Evolutionary conservation across 2,888 invertebrate genomes (phyloP), one percentile per base, ranked within the genome.

Genomic region (Mimachlamys varia): DNA sequence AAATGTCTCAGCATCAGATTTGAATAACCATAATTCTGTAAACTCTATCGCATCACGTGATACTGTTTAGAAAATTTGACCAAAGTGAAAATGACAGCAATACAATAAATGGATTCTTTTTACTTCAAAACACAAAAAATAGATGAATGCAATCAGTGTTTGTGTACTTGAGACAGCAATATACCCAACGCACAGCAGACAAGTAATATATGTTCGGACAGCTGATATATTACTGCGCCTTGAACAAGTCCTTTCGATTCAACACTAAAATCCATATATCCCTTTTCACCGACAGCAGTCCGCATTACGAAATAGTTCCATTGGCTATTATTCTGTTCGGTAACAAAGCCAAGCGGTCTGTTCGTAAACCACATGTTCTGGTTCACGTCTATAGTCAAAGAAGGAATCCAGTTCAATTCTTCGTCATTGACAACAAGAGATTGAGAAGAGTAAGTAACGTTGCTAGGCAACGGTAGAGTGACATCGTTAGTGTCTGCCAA

Each of bases 331-430:
- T 76, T 76, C 76, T 76, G 76, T 33, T 27, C 2, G 33, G 76
- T 33, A 33, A 76, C 27, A 76, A 33, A 76, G 4, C 76, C 27
- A 15, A 76, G 76, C 7, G 76, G 76, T 22, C 76, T 76, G 33
- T 27, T 76, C 12, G 94, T 93, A 88, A 94, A 94, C 94, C 94
- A 94, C 22, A 94, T 90, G 62, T 92, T 93, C 1, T 93, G 94
- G 12, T 91, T 88, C 12, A 93, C 92, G 76, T 93, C 94, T 27
- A 94, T 87, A 15, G 93, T 90, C 15, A 94, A 89, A 0, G 93
- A 92, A 88, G 94, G 93, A 15, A 93, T 91, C 94, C 94, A 94
- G 38, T 94, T 92, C 92, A 94, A 93, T n/a, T 89, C 53, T 49
- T 90, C 87, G 88, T 94, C 92, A 17, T 92, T 90, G 5, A 91